These are phyloP conservation scores for Chymomyza caudatula DNA, from an alignment of 2,888 invertebrate genomes.

Conservation along the genomic window DNA sequence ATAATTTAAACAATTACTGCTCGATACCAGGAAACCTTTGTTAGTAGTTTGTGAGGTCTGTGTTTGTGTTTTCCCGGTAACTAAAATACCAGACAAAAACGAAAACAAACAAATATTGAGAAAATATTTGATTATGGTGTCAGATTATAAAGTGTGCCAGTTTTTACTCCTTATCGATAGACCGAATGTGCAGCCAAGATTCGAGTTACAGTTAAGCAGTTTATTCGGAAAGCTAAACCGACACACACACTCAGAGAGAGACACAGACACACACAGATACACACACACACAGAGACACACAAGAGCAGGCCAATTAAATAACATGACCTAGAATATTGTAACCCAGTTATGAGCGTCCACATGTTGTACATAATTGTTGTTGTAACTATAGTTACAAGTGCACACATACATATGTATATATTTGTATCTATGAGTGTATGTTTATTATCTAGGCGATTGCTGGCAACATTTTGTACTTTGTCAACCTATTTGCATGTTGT, in stretches of 20 bases:
- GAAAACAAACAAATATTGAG: not conserved
- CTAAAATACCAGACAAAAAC: constrained; percentile 7
- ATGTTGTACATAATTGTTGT: not conserved
- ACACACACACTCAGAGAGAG: not conserved
- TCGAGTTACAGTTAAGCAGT: not conserved
- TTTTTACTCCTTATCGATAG: not conserved
- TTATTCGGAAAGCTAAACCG: constrained; percentile 4
- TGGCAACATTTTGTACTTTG: constrained; percentile 34
- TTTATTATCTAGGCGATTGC: not conserved
- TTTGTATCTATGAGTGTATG: not conserved
- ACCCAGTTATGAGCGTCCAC: constrained; percentile 29
- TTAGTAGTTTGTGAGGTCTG: no score
- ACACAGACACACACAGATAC: not conserved
- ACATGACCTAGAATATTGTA: constrained; percentile 59
- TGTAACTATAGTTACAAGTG: not conserved
- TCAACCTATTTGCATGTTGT: constrained; percentile 29
- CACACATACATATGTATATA: not conserved
- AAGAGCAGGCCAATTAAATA: constrained; percentile 52
- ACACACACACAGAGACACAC: not conserved
- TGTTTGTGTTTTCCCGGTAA: no score
- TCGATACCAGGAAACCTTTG: no score
- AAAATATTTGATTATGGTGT: not conserved
- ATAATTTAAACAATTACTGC: no score
- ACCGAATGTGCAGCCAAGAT: not conserved
- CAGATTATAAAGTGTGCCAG: not conserved